Base-by-base conservation (phyloP, 1,140 invertebrate species). In the Meloidogyne floridensis region DNA sequence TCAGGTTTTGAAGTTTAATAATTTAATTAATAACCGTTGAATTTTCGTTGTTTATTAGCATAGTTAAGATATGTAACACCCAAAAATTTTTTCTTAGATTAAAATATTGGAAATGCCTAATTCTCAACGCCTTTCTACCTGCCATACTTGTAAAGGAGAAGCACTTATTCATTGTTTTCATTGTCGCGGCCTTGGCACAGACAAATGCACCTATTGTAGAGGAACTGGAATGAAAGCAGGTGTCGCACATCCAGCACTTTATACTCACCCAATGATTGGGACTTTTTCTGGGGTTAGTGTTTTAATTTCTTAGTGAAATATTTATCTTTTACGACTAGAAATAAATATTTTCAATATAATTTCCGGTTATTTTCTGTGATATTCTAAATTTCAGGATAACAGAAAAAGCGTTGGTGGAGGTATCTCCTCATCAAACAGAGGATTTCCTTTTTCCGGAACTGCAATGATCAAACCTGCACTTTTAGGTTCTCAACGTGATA, bases 141-240 rank as follows among this genome's bases (percentile, higher is more conserved):
- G 88, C 72, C 81, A 84, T 11, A 72, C 80, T 15, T 89, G 88
- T 75, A 88, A 84, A 74, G 82, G 84, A 4, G 88, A 90, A 47
- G 88, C 86, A 42, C 81, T 85, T n/a, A 77, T 81, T 42, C 89
- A 90, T 70, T 89, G 88, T 78, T 89, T 89, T 80, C 89, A 89
- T 77, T 89, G 88, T 76, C 77, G 88, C 51, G 88, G 88, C 54
- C 85, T 81, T 59, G 88, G 88, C 47, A 89, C 84, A 7, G 89
- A 90, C 78, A 90, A 90, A 80, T 89, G 88, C 73, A 77, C 71
- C 10, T 89, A 90, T 79, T 89, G 89, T 65, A 88, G 89, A 71
- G 89, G 88, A 18, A 89, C 88, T 10, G 88, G 88, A 18, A 89
- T 89, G 88, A 89, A 89, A 76, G 86, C 89, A 13, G 88, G 88